Evolutionary conservation across 2,888 invertebrate species (phyloP).

Genomic region (Prosapia bicincta): DNA sequence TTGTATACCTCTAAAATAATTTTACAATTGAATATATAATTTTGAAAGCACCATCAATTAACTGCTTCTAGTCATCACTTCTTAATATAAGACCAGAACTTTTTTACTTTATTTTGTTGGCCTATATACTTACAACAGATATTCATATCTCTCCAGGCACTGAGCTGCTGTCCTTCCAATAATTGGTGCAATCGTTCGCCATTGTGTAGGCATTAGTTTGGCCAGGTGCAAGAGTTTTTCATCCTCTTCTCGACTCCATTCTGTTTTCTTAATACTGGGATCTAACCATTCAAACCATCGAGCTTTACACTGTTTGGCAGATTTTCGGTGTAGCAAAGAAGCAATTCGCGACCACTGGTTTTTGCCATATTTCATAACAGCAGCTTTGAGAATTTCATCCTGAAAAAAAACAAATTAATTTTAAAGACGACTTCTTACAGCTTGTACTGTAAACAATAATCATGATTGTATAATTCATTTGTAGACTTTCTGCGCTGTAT

Average conservation of each 20-base stretch:
- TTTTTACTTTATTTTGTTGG: too few species aligned
- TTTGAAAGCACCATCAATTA: too few species aligned
- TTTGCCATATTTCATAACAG: slow-evolving; percentile 99
- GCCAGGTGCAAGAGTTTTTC: slow-evolving; percentile 96
- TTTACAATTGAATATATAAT: too few species aligned
- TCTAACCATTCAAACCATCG: slow-evolving; percentile 99
- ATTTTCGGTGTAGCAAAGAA: slow-evolving; percentile 94
- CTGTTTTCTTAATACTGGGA: slow-evolving; percentile 99
- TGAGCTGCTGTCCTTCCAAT: slow-evolving; percentile 98
- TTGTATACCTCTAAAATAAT: too few species aligned
- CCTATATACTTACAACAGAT: slow-evolving; percentile 87
- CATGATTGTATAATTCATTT: too few species aligned
- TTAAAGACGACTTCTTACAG: too few species aligned
- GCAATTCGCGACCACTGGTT: slow-evolving; percentile 99
- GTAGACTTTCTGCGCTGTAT: too few species aligned
- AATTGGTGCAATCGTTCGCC: slow-evolving; percentile 99
- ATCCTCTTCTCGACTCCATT: slow-evolving; percentile 99
- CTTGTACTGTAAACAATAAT: too few species aligned
- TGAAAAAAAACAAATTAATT: slow-evolving; percentile 51
- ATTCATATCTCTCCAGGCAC: slow-evolving; percentile 96
- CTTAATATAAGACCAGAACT: too few species aligned
- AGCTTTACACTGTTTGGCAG: slow-evolving; percentile 99
- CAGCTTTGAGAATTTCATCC: slow-evolving; percentile 99
- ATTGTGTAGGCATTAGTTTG: slow-evolving; percentile 99
- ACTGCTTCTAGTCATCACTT: too few species aligned